phyloP scores from a whole-genome alignment of 1,140 invertebrate genomes.

The Solen grandis region DNA sequence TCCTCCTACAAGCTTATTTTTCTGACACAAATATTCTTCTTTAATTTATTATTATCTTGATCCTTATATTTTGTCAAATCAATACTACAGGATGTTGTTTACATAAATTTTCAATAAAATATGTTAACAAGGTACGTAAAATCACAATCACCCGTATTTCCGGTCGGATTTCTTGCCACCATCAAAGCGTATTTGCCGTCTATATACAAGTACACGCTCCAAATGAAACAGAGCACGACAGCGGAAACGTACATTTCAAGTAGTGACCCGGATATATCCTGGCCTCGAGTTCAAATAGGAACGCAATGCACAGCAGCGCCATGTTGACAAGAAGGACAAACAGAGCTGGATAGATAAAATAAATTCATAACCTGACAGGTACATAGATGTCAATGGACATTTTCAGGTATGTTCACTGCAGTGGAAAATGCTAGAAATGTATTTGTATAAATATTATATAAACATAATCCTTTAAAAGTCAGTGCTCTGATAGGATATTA shows the following conservation, averaged over 20 bases:
- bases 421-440: too few species aligned
- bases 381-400: too few species aligned
- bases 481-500: too few species aligned
- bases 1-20: neutral
- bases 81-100: too few species aligned
- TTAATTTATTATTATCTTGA: neutral
- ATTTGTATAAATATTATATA: too few species aligned
- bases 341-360: conserved; percentile 16
- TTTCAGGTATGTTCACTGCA: too few species aligned
- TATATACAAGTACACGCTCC: conserved; percentile 1
- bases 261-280: neutral
- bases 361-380: too few species aligned
- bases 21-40: neutral
- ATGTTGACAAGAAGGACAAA: neutral
- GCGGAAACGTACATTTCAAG: neutral
- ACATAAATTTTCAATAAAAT: neutral
- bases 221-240: neutral
- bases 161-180: neutral
- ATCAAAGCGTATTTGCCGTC: neutral
- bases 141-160: conserved; percentile 12
- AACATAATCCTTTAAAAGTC: too few species aligned
- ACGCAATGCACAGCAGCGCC: neutral
- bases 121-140: neutral
- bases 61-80: neutral
- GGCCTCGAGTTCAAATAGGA: conserved; percentile 12